Percentiles rank a stretch among this genome's conserved stretches.
phyloP scores from a whole-genome alignment of 2,888 invertebrate species.

The Dasysyrphus albostriatus region DNA sequence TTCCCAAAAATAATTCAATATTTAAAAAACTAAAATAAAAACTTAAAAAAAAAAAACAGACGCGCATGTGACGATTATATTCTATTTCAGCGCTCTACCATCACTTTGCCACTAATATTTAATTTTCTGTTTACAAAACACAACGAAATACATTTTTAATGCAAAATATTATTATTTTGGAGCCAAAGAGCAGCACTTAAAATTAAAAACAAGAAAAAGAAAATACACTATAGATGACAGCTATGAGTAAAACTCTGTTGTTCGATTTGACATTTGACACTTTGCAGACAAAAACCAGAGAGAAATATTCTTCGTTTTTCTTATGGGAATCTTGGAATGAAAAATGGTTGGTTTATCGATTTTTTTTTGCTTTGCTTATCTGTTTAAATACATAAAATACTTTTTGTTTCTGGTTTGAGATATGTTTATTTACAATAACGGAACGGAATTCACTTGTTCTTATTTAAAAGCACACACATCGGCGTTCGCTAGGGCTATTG shows the following conservation, averaged over 20 bases:
- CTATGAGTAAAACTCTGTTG: conserved; percentile 21
- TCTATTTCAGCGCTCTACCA: conserved; percentile 15
- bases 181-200: conserved; percentile 14
- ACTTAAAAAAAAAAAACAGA: conserved; percentile 21
- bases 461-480: conserved; percentile 57
- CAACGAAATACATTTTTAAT: conserved; percentile 70
- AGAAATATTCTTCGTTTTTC: conserved; percentile 42
- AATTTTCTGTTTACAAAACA: conserved; percentile 73
- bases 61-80: conserved; percentile 23
- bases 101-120: conserved; percentile 63
- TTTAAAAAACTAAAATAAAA: conserved; percentile 35
- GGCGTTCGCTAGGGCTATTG: conserved; percentile 44
- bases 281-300: conserved; percentile 61
- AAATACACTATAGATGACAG: conserved; percentile 54
- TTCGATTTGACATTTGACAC: conserved; percentile 74
- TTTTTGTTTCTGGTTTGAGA: conserved; percentile 54
- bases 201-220: conserved; percentile 45
- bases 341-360: conserved; percentile 73
- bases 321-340: conserved; percentile 66
- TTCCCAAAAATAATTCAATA: background rate
- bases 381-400: conserved; percentile 63
- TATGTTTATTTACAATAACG: conserved; percentile 72
- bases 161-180: conserved; percentile 42
- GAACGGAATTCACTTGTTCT: conserved; percentile 57
- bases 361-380: conserved; percentile 50